These are phyloP conservation scores for Bagarius yarrelli DNA, from an alignment of 2,113 vertebrate genomes.

Conservation along the genomic window DNA sequence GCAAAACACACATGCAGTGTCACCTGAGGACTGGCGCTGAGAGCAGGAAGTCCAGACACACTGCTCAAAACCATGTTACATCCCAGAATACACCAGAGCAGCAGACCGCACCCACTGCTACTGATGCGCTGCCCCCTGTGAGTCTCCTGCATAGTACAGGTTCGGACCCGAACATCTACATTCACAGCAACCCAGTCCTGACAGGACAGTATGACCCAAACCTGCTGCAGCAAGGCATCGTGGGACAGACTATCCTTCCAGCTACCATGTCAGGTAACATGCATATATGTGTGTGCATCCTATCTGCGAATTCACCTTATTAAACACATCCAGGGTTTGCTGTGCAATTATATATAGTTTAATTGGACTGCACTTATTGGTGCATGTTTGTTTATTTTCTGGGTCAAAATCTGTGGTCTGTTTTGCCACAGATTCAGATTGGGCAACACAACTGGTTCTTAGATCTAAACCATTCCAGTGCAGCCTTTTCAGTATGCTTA, in stretches of 20 bases:
- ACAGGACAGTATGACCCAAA: constrained; percentile 86
- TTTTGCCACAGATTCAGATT: not conserved
- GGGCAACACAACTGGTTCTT: not conserved
- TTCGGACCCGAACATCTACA: constrained; percentile 84
- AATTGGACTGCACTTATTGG: not conserved
- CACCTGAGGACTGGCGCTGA: constrained; percentile 81
- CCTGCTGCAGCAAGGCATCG: constrained; percentile 83
- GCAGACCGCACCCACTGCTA: constrained; percentile 54
- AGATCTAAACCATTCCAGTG: not conserved
- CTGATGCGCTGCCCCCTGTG: constrained; percentile 77
- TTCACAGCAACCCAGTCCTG: constrained; percentile 86
- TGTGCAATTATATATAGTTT: not conserved
- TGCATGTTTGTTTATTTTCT: not conserved
- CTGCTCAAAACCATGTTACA: constrained; percentile 74
- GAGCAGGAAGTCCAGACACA: constrained; percentile 76
- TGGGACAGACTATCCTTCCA: constrained; percentile 90
- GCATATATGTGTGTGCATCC: not conserved
- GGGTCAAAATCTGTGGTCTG: not conserved
- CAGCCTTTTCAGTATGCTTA: not conserved
- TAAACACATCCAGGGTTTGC: not conserved
- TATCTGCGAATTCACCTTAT: not conserved
- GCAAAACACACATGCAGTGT: constrained; percentile 96
- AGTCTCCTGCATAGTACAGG: constrained; percentile 75
- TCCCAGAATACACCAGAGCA: constrained; percentile 56
- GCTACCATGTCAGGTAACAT: constrained; percentile 88